Percentiles rank a stretch among this genome's conserved stretches.
phyloP scores from a whole-genome alignment of 64 coral and sea anemone species.

The Actinia equina region DNA sequence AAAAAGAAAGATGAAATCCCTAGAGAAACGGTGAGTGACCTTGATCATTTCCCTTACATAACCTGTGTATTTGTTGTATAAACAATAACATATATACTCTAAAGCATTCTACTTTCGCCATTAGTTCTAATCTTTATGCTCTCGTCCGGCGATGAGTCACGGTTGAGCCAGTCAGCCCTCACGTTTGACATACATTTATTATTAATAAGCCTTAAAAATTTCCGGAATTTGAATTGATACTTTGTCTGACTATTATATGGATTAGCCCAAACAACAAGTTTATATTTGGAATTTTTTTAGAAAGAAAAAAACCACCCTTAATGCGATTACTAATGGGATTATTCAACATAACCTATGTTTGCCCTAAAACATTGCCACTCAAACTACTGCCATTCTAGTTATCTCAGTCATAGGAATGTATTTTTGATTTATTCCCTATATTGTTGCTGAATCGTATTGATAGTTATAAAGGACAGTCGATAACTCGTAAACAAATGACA shows the following conservation, averaged over 20 bases:
- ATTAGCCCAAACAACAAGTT: background rate
- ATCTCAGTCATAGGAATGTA: background rate
- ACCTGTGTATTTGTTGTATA: too few species aligned
- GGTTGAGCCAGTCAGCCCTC: background rate
- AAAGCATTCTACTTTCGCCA: too few species aligned
- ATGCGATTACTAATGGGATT: background rate
- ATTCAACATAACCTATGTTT: background rate
- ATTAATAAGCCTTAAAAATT: background rate
- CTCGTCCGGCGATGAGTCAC: background rate
- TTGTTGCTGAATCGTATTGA: background rate
- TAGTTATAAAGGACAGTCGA: background rate
- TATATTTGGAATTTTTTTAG: background rate
- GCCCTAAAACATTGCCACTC: background rate
- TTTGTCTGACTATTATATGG: background rate
- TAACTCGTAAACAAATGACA: too few species aligned
- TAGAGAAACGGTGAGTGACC: background rate
- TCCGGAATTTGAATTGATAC: background rate
- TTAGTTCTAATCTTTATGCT: too few species aligned
- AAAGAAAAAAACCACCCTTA: background rate
- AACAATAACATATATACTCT: too few species aligned
- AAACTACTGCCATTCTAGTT: background rate
- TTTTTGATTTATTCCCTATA: background rate
- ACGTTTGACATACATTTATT: background rate
- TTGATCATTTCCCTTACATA: background rate
- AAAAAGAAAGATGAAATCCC: slow-evolving; percentile 5